These are phyloP conservation scores for Limulus polyphemus DNA, from an alignment of 2,888 invertebrate genomes.

Conservation along the genomic window DNA sequence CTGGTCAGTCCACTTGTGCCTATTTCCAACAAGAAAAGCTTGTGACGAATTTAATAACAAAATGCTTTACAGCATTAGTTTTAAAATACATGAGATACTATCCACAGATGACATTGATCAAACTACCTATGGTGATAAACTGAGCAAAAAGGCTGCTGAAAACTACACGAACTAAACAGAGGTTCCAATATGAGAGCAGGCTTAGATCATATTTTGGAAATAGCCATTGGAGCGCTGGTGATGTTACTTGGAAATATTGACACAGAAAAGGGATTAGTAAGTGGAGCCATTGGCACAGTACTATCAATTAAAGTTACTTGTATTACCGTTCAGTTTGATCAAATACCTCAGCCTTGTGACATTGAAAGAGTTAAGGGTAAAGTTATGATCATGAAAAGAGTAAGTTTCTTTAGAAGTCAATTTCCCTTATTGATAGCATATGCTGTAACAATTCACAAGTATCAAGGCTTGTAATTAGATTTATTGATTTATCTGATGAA, in stretches of 20 bases:
- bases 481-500: too few species aligned
- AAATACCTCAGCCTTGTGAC: not conserved
- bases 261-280: conserved; percentile 1
- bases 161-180: too few species aligned
- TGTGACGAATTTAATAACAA: too few species aligned
- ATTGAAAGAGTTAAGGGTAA: conserved; percentile 5
- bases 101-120: not conserved
- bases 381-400: not conserved
- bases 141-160: not conserved
- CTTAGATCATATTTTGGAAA: not conserved
- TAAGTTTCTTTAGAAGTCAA: conserved; percentile 2
- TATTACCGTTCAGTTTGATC: too few species aligned
- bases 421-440: conserved; percentile 5
- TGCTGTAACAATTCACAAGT: conserved; percentile 7
- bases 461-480: conserved; percentile 5
- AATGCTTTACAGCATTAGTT: too few species aligned
- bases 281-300: conserved; percentile 3
- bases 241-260: conserved; percentile 4
- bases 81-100: too few species aligned
- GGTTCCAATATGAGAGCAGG: too few species aligned
- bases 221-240: not conserved
- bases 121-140: not conserved
- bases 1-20: too few species aligned
- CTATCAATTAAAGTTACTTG: too few species aligned
- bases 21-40: too few species aligned